phyloP scores from a whole-genome alignment of 2,113 vertebrate species.

The Xerus inauris region DNA sequence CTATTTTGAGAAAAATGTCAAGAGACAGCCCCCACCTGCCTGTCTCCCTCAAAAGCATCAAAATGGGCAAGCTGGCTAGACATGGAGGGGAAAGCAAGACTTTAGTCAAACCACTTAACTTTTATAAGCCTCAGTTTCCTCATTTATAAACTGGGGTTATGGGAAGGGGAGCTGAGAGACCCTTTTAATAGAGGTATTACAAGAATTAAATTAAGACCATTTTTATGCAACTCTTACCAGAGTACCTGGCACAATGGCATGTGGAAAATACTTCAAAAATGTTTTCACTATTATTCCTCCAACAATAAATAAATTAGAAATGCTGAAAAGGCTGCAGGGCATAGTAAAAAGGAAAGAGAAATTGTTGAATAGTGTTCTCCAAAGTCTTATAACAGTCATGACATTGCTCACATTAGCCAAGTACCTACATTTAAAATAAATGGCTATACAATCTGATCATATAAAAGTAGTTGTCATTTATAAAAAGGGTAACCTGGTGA shows the following conservation, averaged over 20 bases:
- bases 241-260: neutral
- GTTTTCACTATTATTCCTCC: neutral
- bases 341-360: neutral
- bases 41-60: neutral
- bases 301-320: slow-evolving; percentile 23
- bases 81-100: neutral
- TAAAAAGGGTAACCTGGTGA: neutral
- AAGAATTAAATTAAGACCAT: slow-evolving; percentile 16
- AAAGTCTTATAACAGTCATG: slow-evolving; percentile 19
- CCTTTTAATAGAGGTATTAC: neutral
- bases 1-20: neutral
- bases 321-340: neutral
- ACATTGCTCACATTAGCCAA: slow-evolving; percentile 37
- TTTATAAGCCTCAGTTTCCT: neutral
- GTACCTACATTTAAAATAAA: slow-evolving; percentile 61
- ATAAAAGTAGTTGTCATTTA: neutral
- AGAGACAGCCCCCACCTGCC: neutral
- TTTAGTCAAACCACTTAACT: neutral
- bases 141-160: neutral
- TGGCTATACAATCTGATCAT: neutral
- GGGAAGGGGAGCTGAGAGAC: neutral
- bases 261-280: neutral
- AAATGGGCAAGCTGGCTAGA: neutral
- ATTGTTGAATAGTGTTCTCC: slow-evolving; percentile 25
- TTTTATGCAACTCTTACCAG: neutral